Evolutionary conservation across 2,113 vertebrate genomes (phyloP), one percentile per base, ranked within the genome.

Genomic region (Hassar affinis): DNA sequence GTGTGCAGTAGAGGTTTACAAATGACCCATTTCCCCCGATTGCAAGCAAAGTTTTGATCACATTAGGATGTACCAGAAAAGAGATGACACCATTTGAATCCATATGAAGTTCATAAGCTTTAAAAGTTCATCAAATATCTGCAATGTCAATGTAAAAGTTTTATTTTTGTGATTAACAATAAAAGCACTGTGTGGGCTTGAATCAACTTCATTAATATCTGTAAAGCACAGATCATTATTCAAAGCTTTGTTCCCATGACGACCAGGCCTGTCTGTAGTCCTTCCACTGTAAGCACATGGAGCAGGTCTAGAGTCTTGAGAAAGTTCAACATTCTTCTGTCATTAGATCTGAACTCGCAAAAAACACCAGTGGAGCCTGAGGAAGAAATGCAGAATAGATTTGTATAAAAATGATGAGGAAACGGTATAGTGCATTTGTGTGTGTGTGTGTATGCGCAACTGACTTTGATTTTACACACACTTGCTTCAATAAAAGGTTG

Each of bases 321-420:
- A 81, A 99, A 97, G 86, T 96, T 93, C 79, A 97, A 82, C 95
- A 97, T 98, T 90, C 96, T 94, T 89, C 93, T 95, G 91, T 99
- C 93, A 54, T 92, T 94, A 69, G 95, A 94, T 92, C 96, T 95
- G 91, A 98, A 92, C 93, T 98, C 97, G 90, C 96, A 98, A 90
- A 98, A 97, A 76, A 93, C 97, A 66, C 97, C 98, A 86, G 92
- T 94, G 84, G 97, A 99, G 57, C 98, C 98, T 99, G 88, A 49
- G 7, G 42, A 27, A 30, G 7, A 25, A n/a, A 57, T 22, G 15
- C 6, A 81, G 25, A 27, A 71, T n/a, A 20, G 18, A 33, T 4
- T 18, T 20, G 42, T 47, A 25, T 49, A n/a, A 71, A 12, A 33
- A 22, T 4, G 30, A 71, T 42, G 42, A 15, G n/a, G 14, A 18